phyloP scores from a whole-genome alignment of 2,113 vertebrate species.

The Bucco capensis region DNA sequence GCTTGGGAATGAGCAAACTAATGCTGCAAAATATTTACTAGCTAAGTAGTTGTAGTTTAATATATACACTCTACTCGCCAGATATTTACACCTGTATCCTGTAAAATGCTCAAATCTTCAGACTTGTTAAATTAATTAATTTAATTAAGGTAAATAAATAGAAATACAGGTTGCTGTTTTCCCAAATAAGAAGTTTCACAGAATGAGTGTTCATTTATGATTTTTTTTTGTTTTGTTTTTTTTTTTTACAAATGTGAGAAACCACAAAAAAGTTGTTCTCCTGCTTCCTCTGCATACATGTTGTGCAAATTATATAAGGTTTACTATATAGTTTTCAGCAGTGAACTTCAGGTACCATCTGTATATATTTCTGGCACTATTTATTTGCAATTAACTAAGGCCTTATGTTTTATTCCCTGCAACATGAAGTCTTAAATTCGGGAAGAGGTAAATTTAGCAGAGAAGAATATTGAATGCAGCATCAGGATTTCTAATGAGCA shows the following conservation, averaged over 20 bases:
- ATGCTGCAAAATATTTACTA: constrained; percentile 24
- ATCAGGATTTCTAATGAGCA: constrained; percentile 49
- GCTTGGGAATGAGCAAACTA: constrained; percentile 42
- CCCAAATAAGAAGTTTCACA: not conserved
- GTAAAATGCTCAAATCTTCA: not conserved
- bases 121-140: constrained; percentile 34
- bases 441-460: constrained; percentile 58
- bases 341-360: constrained; percentile 70
- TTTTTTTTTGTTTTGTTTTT: not conserved
- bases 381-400: constrained; percentile 71
- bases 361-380: constrained; percentile 64
- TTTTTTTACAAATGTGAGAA: constrained; percentile 1
- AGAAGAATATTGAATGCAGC: constrained; percentile 56
- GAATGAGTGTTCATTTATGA: not conserved
- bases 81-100: constrained; percentile 45
- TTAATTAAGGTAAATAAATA: constrained; percentile 35
- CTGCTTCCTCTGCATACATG: not conserved
- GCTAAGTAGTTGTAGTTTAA: constrained; percentile 1
- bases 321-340: constrained; percentile 43
- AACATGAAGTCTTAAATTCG: constrained; percentile 49
- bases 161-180: not conserved
- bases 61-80: not conserved
- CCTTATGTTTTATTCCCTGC: constrained; percentile 69
- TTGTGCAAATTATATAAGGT: constrained; percentile 35
- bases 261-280: constrained; percentile 10